Evolutionary conservation across 2,113 vertebrate genomes (phyloP).

Genomic region (Tragulus kanchil): DNA sequence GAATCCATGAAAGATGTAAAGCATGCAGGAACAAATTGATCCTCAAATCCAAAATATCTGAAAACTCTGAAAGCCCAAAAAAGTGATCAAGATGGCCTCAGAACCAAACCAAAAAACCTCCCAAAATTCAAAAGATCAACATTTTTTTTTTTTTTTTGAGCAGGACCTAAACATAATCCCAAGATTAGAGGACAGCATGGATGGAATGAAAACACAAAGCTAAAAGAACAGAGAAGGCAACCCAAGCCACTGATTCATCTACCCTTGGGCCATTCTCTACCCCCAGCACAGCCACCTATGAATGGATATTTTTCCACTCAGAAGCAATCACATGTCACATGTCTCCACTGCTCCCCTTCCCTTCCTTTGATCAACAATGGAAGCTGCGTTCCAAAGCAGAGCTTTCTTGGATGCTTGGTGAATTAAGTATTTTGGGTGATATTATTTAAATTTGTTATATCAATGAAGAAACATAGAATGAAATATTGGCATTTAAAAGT

Average conservation of each 20-base stretch:
- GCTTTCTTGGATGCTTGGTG: background rate
- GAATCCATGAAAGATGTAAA: background rate
- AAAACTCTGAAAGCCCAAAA: slow-evolving; percentile 15
- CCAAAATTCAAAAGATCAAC: background rate
- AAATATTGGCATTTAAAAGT: background rate
- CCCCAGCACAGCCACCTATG: background rate
- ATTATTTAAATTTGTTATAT: background rate
- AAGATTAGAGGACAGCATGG: background rate
- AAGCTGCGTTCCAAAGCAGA: background rate
- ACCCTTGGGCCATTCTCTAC: background rate
- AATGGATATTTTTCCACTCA: background rate
- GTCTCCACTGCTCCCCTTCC: background rate
- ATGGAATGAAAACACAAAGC: background rate
- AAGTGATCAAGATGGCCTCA: background rate
- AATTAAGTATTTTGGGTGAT: background rate
- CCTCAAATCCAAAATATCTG: slow-evolving; percentile 13
- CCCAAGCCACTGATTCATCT: background rate
- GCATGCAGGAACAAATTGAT: background rate
- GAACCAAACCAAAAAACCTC: background rate
- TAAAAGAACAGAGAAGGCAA: background rate
- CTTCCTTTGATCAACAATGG: background rate
- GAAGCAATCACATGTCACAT: background rate
- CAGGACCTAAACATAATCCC: slow-evolving; percentile 19
- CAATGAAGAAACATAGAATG: background rate
- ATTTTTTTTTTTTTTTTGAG: background rate